Base-by-base conservation (phyloP, 2,797 vertebrate species). In the Phataginus tricuspis region DNA sequence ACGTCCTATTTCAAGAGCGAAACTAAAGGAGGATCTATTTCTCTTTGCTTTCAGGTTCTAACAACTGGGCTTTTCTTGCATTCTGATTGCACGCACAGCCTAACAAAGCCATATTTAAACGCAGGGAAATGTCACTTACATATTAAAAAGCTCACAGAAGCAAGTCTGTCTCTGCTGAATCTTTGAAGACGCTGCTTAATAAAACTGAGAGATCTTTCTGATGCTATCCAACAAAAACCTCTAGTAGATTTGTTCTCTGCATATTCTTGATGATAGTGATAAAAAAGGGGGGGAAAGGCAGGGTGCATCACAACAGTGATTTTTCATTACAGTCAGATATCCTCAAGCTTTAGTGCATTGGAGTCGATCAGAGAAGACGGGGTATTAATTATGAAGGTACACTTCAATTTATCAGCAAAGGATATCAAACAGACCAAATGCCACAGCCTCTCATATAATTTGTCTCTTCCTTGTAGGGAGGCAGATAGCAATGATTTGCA, bases 361-460 rank as follows among this genome's bases (percentile, higher is more conserved):
- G 96, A 97, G 92, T 97, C 87, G 88, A 98, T 98, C 98, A 96
- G 86, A 93, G 97, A 96, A 98, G 98, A 98, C 97, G 15, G 71
- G 75, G 89, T 98, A 98, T 98, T 98, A 98, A 98, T 98, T 98
- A 98, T 98, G 97, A 98, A 98, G 97, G 95, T 96, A 90, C 96
- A 97, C 71, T 98, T 98, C 97, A 97, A 96, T 98, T 98, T 98
- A 98, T 98, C 98, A 98, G 97, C 96, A 98, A 96, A 98, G 90
- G 98, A 97, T 98, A 98, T 98, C 98, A 98, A 98, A 97, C 88
- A 97, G 97, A 97, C 97, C 98, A 97, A 98, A 97, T 91, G 91
- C 96, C 97, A 95, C 97, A 94, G 97, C 97, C 97, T 98, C 98
- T 97, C 98, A 75, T 97, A 95, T 94, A 98, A 98, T 99, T 98